A percentile compares a stretch with the other conserved stretches of the same genome.
These are phyloP conservation scores for Xylota segnis DNA, from an alignment of 2,888 invertebrate genomes.

Conservation along the genomic window DNA sequence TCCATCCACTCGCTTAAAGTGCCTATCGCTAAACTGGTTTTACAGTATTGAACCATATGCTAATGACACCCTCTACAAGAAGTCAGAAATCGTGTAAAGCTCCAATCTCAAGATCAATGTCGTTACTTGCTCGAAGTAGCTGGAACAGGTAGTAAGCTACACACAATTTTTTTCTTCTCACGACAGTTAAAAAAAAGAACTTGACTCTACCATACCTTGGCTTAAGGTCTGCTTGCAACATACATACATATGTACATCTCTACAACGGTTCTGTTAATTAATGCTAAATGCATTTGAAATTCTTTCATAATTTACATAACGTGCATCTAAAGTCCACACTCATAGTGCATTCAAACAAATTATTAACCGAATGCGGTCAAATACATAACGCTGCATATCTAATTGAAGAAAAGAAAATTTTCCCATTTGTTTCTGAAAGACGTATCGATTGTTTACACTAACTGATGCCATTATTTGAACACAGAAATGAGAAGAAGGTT, in stretches of 20 bases:
- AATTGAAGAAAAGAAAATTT: slow-evolving; percentile 20
- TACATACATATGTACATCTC: neutral
- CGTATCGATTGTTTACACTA: slow-evolving; percentile 3
- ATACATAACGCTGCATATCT: slow-evolving; percentile 31
- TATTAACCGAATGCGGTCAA: slow-evolving; percentile 19
- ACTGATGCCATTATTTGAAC: slow-evolving; percentile 6
- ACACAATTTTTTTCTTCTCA: too few species aligned
- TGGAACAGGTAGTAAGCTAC: too few species aligned
- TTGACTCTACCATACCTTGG: too few species aligned
- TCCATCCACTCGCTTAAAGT: too few species aligned
- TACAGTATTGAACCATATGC: too few species aligned
- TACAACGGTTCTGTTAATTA: slow-evolving; percentile 25
- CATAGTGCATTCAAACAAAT: slow-evolving; percentile 9
- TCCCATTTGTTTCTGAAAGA: neutral
- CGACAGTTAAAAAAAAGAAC: too few species aligned
- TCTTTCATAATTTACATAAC: slow-evolving; percentile 33
- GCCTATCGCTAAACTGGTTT: too few species aligned
- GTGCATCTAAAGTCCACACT: slow-evolving; percentile 5
- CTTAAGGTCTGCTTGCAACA: too few species aligned
- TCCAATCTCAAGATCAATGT: too few species aligned
- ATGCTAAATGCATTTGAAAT: slow-evolving; percentile 43
- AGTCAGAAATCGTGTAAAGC: too few species aligned
- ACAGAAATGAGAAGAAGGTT: neutral
- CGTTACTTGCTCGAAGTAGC: too few species aligned
- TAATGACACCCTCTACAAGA: too few species aligned